Evolutionary conservation across 2,113 vertebrate species (phyloP).

Genomic region (Halcyon malimbica): DNA sequence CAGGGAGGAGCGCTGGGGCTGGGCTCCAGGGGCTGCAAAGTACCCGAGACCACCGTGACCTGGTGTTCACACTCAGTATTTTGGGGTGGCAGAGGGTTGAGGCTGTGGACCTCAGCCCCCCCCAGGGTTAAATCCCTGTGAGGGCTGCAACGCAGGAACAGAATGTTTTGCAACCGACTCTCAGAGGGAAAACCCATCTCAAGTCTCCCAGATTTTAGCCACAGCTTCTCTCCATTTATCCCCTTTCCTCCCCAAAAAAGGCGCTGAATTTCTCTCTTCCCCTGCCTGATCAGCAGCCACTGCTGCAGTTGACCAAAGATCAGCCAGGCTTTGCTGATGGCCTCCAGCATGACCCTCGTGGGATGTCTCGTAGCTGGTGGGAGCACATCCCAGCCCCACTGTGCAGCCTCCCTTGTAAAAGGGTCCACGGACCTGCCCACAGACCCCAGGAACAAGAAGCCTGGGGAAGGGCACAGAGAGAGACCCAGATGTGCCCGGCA

Average conservation of each 20-base stretch:
- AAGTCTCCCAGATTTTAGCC: neutral
- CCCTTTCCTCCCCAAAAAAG: neutral
- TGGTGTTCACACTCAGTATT: neutral
- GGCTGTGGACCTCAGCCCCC: neutral
- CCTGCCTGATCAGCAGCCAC: fast-evolving
- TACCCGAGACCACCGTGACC: neutral
- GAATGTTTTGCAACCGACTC: neutral
- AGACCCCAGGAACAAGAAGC: neutral
- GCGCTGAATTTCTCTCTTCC: neutral
- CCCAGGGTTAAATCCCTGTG: neutral
- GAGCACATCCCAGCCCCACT: neutral
- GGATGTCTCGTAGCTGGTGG: neutral
- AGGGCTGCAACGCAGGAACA: neutral
- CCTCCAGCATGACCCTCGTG: neutral
- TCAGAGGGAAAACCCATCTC: neutral
- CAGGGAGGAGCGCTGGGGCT: neutral
- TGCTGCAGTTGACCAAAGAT: neutral
- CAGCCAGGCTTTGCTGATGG: neutral
- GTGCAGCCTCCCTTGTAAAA: neutral
- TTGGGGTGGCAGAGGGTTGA: fast-evolving
- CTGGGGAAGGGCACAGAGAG: neutral
- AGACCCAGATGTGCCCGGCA: neutral
- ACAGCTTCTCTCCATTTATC: neutral
- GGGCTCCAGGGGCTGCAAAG: neutral
- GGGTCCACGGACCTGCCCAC: neutral